Conservation (phyloP, 2,113 vertebrate genomes). For the Amphiprion ocellaris region DNA sequence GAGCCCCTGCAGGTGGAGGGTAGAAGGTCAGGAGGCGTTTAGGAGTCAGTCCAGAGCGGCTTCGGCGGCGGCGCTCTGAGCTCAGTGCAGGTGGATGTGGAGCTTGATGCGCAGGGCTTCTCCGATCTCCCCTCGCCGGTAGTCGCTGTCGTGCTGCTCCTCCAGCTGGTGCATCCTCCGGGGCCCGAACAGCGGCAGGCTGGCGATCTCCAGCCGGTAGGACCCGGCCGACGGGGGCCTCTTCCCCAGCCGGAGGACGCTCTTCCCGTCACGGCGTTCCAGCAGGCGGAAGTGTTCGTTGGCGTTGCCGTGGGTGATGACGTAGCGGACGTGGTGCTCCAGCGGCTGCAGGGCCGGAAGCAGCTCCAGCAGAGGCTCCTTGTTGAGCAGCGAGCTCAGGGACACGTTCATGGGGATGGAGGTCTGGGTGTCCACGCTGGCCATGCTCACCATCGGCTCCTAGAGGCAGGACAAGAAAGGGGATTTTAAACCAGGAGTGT, state of each 20-base stretch:
- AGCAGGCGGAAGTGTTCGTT: conserved; percentile 89
- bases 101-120: conserved; percentile 91
- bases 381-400: conserved; percentile 84
- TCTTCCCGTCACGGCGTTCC: conserved; percentile 88
- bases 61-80: conserved; percentile 30
- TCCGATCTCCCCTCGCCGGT: conserved; percentile 88
- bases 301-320: conserved; percentile 88
- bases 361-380: conserved; percentile 91
- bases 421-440: conserved; percentile 89
- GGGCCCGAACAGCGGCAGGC: conserved; percentile 86
- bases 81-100: conserved; percentile 92
- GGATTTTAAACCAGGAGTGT: not conserved
- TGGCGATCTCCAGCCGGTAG: conserved; percentile 90
- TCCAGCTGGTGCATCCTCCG: conserved; percentile 86
- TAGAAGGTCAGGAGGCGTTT: conserved; percentile 63
- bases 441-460: conserved; percentile 86
- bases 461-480: conserved; percentile 16
- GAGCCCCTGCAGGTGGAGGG: conserved; percentile 55
- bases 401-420: conserved; percentile 89
- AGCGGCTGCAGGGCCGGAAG: conserved; percentile 89
- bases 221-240: conserved; percentile 84
- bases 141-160: conserved; percentile 88
- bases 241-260: conserved; percentile 87
- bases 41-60: conserved; percentile 70
- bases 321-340: conserved; percentile 87